Evolutionary conservation across 53 echinoderm and acorn worm species (phyloP).

Genomic region (Echinometra lucunter): DNA sequence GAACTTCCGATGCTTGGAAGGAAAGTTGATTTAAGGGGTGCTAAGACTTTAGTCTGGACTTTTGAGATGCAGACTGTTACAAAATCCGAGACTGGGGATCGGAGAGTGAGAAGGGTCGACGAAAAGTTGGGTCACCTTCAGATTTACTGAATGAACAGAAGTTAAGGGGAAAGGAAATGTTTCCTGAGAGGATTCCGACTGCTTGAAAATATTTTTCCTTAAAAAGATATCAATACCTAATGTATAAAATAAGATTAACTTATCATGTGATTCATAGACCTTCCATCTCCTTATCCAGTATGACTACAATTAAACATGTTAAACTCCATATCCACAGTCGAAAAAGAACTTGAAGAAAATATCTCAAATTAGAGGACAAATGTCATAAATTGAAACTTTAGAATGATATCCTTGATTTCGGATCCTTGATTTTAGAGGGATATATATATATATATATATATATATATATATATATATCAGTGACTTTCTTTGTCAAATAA

Average conservation of each 20-base stretch:
- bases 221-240: too few species aligned
- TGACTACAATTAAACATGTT: too few species aligned
- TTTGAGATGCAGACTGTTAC: conserved; percentile 41
- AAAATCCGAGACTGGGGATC: conserved; percentile 22
- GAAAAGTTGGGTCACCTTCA: neutral
- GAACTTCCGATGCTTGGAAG: conserved; percentile 48
- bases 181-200: neutral
- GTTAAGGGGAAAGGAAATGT: neutral
- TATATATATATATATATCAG: neutral
- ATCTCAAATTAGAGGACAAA: too few species aligned
- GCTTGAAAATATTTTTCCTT: neutral
- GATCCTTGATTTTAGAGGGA: too few species aligned
- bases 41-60: conserved; percentile 55
- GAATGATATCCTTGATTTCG: neutral
- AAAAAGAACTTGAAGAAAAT: too few species aligned
- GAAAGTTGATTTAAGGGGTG: conserved; percentile 49
- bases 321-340: too few species aligned
- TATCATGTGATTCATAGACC: too few species aligned
- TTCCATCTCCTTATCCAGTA: too few species aligned
- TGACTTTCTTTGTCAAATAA: neutral
- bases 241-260: too few species aligned
- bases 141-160: neutral
- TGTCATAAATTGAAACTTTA: neutral
- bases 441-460: too few species aligned
- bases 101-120: neutral